These are phyloP conservation scores for Stenchaetothrips biformis DNA, from an alignment of 2,888 invertebrate genomes.

Conservation along the genomic window DNA sequence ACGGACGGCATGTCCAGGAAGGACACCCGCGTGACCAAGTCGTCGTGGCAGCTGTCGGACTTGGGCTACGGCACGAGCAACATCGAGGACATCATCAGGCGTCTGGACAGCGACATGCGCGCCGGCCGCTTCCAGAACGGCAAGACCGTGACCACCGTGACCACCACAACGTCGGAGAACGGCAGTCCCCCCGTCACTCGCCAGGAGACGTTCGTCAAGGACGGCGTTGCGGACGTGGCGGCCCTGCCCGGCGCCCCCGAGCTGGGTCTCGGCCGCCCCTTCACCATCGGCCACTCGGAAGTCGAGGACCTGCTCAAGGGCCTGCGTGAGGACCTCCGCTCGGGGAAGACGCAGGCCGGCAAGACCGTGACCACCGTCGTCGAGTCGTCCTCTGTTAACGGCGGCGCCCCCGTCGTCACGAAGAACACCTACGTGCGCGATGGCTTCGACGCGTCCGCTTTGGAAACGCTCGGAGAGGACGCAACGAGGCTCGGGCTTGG, in stretches of 20 bases:
- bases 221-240: neutral
- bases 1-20: neutral
- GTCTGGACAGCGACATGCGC: neutral
- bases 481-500: neutral
- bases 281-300: neutral
- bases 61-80: neutral
- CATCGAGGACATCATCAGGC: neutral
- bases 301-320: neutral
- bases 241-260: neutral
- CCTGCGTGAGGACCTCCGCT: neutral
- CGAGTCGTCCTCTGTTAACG: neutral
- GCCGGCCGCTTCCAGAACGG: conserved; percentile 16
- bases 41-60: conserved; percentile 3
- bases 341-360: neutral
- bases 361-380: conserved; percentile 7
- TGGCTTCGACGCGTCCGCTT: neutral
- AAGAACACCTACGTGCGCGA: conserved; percentile 16
- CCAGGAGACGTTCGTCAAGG: conserved; percentile 10
- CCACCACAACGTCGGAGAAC: conserved; percentile 8
- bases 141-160: conserved; percentile 12
- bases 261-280: neutral
- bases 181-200: neutral
- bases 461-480: neutral
- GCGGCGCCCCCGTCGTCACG: neutral
- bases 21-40: neutral